Base-by-base conservation (phyloP, 2,888 invertebrate species). In the Cheilosia vulpina region DNA sequence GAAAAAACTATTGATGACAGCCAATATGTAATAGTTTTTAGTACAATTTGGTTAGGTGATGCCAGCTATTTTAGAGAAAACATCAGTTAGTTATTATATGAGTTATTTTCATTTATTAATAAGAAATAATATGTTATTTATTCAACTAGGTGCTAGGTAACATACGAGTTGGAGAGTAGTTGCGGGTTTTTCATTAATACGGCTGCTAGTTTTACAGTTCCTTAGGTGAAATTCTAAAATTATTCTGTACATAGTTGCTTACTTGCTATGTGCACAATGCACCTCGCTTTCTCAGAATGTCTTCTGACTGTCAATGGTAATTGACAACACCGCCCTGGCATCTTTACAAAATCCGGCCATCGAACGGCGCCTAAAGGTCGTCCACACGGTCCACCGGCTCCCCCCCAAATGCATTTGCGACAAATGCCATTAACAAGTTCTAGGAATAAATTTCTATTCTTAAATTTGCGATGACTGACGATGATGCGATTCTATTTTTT, bases 351-450 rank as follows among this genome's bases (percentile, higher is more conserved):
- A 38, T 3, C 38, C 38, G 38, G 4, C 62, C 41, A 47, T 27
- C 24, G 38, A 13, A 38, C 38, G 31, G 17, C 81, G 81, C 81
- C 81, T 76, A 24, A 58, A 81, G 81, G 75, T 69, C 81, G 69
- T 58, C 75, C 62, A 69, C 62, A 41, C 62, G 27, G 31, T 68
- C 47, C 21, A 27, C 68, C 47, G 34, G 27, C 19, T n/a, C 34
- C 19, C 60, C 21, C 11, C 60, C 21, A n/a, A 57, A 50, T 81
- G 68, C 47, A 80, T 50, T 62, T 76, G 45, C 24, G 76, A 11
- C 50, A 65, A 52, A 65, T 81, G 45, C 50, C 68, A 83, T 83
- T 78, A 83, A 63, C 72, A 68, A 83, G 52, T 83, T 83, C 75
- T 63, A 43, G 9, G 50, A 81, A 76, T 63, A 68, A 62, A 63